Conservation (phyloP, 2,113 vertebrate genomes). For the Cnemophilus loriae region DNA sequence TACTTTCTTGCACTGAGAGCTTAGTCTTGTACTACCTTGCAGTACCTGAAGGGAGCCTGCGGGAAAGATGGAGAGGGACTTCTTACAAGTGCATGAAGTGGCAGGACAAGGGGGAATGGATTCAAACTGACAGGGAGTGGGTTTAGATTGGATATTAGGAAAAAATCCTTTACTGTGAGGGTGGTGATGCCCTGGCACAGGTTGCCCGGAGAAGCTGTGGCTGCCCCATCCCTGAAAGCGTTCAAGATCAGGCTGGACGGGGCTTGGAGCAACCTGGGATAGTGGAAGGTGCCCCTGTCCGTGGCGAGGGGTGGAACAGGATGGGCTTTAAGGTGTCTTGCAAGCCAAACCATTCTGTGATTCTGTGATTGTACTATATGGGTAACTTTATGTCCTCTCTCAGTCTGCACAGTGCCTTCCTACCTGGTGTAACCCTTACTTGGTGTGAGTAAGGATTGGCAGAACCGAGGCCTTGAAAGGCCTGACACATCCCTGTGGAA, state of each 20-base stretch:
- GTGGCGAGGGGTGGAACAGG: neutral
- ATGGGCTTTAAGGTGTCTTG: neutral
- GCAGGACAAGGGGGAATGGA: neutral
- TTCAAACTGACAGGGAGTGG: neutral
- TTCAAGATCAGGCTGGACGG: fast-evolving
- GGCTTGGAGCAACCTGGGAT: neutral
- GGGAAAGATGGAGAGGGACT: neutral
- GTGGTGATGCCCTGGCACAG: fast-evolving
- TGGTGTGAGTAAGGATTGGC: neutral
- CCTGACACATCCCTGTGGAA: neutral
- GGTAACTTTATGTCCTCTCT: neutral
- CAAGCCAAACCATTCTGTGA: neutral
- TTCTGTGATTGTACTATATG: neutral
- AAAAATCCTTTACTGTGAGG: neutral
- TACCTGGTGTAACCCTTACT: neutral
- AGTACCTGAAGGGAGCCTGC: neutral
- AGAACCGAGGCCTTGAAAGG: neutral
- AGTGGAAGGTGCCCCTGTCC: neutral
- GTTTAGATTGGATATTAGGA: neutral
- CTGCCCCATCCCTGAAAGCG: neutral
- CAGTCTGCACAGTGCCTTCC: neutral
- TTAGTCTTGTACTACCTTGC: neutral
- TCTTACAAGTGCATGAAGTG: neutral
- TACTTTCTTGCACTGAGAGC: neutral
- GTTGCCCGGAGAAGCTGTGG: neutral